Evolutionary conservation across 2,888 invertebrate species (phyloP), one percentile per base, ranked within the genome.

Genomic region (Zele albiditarsus): DNA sequence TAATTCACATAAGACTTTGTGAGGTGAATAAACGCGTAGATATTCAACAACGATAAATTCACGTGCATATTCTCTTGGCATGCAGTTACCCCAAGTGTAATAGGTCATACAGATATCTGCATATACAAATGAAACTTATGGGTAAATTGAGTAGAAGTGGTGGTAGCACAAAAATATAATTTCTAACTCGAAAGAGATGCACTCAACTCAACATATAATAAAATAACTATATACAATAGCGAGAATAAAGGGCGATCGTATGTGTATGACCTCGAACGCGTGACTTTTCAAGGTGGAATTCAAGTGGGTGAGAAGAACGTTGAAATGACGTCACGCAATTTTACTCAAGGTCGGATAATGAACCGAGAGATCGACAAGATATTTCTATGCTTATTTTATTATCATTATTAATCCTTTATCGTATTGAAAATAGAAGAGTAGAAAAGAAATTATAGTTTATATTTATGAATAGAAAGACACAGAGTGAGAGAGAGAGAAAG

Each of bases 261-360:
- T 79, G 77, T 73, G 74, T 74, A 78, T 81, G 86, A 82, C 86
- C 84, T 85, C 83, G 82, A 82, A 82, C 80, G 80, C 78, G 79
- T 76, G 77, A 81, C 81, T 84, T 38, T 80, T 80, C 81, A 82
- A 84, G 84, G 83, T 82, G 81, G 83, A 53, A 82, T 82, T 79
- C 82, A 81, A 83, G 83, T 84, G 82, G 83, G 83, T 81, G 83
- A 78, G 82, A 49, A 49, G 69, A 67, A 67, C 53, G 63, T 73
- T 53, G 63, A 20, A 53, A 63, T 53, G 65, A 58, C 81, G 84
- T 86, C 85, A 86, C 85, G 86, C 85, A 85, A 85, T 81, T n/a
- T 82, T 80, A 83, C 81, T 80, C 86, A 87, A 89, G 88, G 87
- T 86, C 87, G 86, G 82, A 80, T 86, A 84, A 86, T 84, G 85